Percentiles rank a stretch among this genome's conserved stretches.
phyloP scores from a whole-genome alignment of 1,140 invertebrate genomes.

The Triops cancriformis region DNA sequence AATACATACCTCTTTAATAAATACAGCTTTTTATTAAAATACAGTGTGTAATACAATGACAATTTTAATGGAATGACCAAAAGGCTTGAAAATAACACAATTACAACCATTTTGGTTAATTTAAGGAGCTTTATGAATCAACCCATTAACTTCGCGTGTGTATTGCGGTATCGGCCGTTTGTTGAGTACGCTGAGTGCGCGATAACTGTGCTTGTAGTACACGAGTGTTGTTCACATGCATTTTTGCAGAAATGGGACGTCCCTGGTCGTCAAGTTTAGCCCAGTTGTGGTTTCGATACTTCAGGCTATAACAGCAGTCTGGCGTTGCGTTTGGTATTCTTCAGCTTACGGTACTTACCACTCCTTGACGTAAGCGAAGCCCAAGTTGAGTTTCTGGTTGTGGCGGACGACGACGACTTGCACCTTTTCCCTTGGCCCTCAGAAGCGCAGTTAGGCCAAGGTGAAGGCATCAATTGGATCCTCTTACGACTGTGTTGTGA shows the following conservation, averaged over 20 bases:
- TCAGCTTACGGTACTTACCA: background rate
- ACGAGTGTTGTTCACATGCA: background rate
- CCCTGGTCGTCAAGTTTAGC: background rate
- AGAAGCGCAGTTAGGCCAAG: conserved; percentile 12
- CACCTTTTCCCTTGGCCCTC: conserved; percentile 1
- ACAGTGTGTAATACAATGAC: too few relatives aligned
- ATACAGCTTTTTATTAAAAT: too few relatives aligned
- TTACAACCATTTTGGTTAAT: too few relatives aligned
- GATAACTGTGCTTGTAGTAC: conserved; percentile 3
- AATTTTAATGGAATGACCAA: too few relatives aligned
- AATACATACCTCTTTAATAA: too few relatives aligned
- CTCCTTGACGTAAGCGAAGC: background rate
- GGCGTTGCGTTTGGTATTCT: background rate
- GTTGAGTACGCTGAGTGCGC: background rate
- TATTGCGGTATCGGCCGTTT: background rate
- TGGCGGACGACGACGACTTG: conserved; percentile 7
- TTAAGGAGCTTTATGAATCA: too few relatives aligned
- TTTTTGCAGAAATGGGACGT: conserved; percentile 5
- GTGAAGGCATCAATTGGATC: conserved; percentile 13
- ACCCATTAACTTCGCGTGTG: background rate
- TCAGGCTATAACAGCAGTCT: background rate
- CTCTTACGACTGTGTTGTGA: background rate
- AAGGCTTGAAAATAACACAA: too few relatives aligned
- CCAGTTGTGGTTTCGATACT: conserved; percentile 7
- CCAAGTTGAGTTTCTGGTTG: background rate